A percentile compares a stretch with the other conserved stretches of the same genome.
phyloP scores from a whole-genome alignment of 2,888 invertebrate species.

The Bedellia somnulentella region DNA sequence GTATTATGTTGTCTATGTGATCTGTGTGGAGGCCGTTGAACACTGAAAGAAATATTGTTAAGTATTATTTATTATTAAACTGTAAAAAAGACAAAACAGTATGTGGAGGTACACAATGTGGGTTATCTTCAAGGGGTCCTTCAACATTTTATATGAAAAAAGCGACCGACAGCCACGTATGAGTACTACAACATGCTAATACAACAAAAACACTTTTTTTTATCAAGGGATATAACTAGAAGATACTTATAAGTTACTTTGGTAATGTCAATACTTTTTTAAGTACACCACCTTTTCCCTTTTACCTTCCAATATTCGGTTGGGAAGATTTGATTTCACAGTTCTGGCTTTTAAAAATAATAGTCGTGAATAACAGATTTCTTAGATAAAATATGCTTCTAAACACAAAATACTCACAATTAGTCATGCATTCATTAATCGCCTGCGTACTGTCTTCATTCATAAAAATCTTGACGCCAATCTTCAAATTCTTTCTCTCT shows the following conservation, averaged over 20 bases:
- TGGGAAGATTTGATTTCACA: too few relatives aligned
- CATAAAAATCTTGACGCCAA: constrained; percentile 85
- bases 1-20: constrained; percentile 78
- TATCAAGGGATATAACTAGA: too few relatives aligned
- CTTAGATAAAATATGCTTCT: not conserved
- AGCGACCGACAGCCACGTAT: too few relatives aligned
- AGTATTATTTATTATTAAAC: not conserved
- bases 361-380: constrained; percentile 2
- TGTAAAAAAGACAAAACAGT: not conserved
- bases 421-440: constrained; percentile 72
- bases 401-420: constrained; percentile 55
- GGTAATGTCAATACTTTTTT: not conserved
- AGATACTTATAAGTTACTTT: too few relatives aligned
- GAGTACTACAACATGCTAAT: too few relatives aligned
- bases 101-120: too few relatives aligned
- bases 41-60: constrained; percentile 50
- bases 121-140: too few relatives aligned
- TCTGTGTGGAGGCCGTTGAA: constrained; percentile 70
- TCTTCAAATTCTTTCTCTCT: constrained; percentile 75
- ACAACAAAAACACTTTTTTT: too few relatives aligned
- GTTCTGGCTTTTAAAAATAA: not conserved
- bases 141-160: too few relatives aligned
- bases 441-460: constrained; percentile 67
- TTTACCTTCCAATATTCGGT: too few relatives aligned
- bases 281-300: too few relatives aligned